Evolutionary conservation across 2,113 vertebrate species (phyloP).

Genomic region (Ophthalmolycus amberensis): DNA sequence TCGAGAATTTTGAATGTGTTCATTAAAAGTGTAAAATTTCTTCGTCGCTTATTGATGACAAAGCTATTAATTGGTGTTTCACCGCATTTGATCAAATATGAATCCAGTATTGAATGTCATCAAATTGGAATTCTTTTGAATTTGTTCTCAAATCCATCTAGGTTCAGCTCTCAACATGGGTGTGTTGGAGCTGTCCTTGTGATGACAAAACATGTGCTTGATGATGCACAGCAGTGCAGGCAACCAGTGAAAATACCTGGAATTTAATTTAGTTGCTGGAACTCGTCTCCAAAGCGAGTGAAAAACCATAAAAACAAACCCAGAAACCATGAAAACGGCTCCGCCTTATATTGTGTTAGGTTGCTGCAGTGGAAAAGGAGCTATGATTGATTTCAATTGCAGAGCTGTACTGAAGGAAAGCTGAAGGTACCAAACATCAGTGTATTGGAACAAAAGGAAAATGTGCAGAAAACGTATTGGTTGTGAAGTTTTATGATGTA

Average conservation of each 20-base stretch:
- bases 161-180: background rate
- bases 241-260: background rate
- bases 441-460: background rate
- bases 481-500: background rate
- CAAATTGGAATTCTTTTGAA: background rate
- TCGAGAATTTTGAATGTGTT: background rate
- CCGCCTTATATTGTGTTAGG: background rate
- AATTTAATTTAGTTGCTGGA: background rate
- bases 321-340: background rate
- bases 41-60: background rate
- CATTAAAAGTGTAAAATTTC: background rate
- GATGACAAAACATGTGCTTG: background rate
- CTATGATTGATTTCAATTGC: background rate
- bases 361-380: background rate
- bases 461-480: background rate
- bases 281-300: fast-evolving
- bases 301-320: background rate
- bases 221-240: background rate
- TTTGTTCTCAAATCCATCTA: background rate
- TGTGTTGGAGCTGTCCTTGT: background rate
- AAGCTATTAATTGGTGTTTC: background rate
- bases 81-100: background rate
- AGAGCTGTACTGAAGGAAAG: background rate
- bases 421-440: no score
- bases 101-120: background rate